Percentiles rank a stretch among this genome's conserved stretches.
These are phyloP conservation scores for Psilopsiagon aurifrons DNA, from an alignment of 2,113 vertebrate species.

Conservation along the genomic window DNA sequence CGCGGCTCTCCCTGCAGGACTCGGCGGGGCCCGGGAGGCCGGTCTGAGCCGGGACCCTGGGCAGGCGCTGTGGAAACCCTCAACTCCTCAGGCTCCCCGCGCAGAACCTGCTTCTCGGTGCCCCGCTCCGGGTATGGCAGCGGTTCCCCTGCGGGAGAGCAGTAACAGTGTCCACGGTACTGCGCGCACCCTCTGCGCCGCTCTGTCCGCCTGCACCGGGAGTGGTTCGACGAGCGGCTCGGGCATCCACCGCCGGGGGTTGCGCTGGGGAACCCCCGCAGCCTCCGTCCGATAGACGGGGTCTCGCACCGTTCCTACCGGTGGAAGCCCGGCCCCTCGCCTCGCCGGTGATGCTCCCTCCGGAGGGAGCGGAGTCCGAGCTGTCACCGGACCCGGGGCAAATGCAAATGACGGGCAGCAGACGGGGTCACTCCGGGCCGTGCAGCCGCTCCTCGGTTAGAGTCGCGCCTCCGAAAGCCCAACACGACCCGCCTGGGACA, in stretches of 20 bases:
- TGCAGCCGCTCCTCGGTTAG: background rate
- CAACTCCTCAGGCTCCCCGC: too few species aligned
- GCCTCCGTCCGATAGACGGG: background rate
- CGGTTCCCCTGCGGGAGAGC: background rate
- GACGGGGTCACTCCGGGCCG: background rate
- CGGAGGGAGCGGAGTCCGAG: background rate
- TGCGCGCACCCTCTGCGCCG: background rate
- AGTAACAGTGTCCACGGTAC: background rate
- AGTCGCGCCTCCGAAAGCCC: background rate
- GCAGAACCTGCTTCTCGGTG: background rate
- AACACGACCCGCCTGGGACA: background rate
- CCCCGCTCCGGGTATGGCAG: background rate
- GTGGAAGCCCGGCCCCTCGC: background rate
- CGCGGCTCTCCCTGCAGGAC: background rate
- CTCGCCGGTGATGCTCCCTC: background rate
- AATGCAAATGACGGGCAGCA: background rate
- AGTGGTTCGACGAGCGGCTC: background rate
- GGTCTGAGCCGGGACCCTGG: background rate
- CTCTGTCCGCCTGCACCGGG: rapidly evolving
- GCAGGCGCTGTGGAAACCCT: background rate
- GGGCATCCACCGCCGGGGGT: background rate
- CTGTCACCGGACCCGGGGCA: too few species aligned
- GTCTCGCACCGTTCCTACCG: background rate
- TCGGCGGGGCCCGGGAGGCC: background rate
- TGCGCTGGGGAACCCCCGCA: background rate